phyloP scores from a whole-genome alignment of 2,113 vertebrate genomes.

The Ammodytes marinus region DNA sequence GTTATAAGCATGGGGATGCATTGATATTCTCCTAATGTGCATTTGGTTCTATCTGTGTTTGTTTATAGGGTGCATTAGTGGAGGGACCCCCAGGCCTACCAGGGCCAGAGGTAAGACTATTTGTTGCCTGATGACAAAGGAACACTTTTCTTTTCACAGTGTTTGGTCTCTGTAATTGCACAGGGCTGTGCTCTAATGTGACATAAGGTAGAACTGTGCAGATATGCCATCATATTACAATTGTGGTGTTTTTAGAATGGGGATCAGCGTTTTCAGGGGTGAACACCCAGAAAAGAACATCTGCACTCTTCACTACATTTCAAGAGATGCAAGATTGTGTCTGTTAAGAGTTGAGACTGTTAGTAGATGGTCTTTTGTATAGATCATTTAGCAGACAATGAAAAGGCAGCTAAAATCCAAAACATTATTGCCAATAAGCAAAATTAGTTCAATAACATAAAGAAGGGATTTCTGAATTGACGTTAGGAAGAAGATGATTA shows the following conservation, averaged over 20 bases:
- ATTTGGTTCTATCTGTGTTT: constrained; percentile 44
- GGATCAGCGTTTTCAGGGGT: constrained; percentile 3
- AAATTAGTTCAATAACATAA: neutral
- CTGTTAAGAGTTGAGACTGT: neutral
- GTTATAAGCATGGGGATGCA: constrained; percentile 17
- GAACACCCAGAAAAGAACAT: neutral
- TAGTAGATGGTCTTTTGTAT: neutral
- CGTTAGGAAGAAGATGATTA: neutral
- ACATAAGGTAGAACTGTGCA: neutral
- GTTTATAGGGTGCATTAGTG: constrained; percentile 84
- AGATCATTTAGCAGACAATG: neutral
- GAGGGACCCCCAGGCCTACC: constrained; percentile 85
- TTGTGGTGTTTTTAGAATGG: neutral
- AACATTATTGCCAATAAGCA: neutral
- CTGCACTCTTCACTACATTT: neutral
- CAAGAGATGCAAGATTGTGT: neutral
- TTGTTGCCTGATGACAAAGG: neutral
- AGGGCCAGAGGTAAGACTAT: constrained; percentile 85
- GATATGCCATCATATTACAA: constrained; percentile 16
- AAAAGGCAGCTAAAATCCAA: neutral
- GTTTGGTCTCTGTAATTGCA: neutral
- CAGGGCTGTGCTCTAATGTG: neutral
- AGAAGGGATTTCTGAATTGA: neutral
- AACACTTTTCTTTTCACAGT: neutral
- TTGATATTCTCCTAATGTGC: constrained; percentile 19